Percentiles rank a stretch among this genome's conserved stretches.
Evolutionary conservation across 2,797 vertebrate genomes (phyloP).

Genomic region (Ptychobarbus kaznakovi): DNA sequence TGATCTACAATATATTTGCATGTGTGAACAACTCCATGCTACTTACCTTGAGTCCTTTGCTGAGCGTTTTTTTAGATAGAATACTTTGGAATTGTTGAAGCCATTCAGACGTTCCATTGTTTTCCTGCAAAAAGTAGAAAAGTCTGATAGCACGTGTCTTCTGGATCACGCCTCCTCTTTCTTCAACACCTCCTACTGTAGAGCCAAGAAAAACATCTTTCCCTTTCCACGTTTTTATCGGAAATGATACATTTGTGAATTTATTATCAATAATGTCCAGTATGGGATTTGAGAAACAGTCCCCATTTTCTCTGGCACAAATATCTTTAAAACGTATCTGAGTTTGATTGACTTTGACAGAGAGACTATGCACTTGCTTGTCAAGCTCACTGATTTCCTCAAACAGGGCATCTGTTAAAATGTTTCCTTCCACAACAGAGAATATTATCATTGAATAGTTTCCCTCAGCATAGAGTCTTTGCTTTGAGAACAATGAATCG

Average conservation of each 20-base stretch:
- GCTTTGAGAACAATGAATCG: slow-evolving; percentile 74
- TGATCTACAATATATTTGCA: slow-evolving; percentile 14
- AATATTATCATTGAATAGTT: slow-evolving; percentile 66
- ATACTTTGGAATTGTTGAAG: slow-evolving; percentile 57
- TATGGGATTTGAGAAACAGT: slow-evolving; percentile 71
- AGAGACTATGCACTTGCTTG: slow-evolving; percentile 61
- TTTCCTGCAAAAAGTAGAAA: slow-evolving; percentile 63
- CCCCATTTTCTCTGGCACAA: slow-evolving; percentile 63
- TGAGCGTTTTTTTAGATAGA: slow-evolving; percentile 39
- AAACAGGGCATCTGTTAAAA: slow-evolving; percentile 65
- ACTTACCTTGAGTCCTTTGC: slow-evolving; percentile 59
- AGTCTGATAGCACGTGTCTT: slow-evolving; percentile 65
- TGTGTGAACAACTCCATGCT: neutral
- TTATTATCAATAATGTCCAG: slow-evolving; percentile 50
- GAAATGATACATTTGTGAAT: slow-evolving; percentile 47
- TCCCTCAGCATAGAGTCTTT: slow-evolving; percentile 69
- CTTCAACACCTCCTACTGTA: slow-evolving; percentile 63
- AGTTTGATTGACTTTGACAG: neutral
- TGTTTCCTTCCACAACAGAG: neutral
- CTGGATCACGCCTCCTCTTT: slow-evolving; percentile 27
- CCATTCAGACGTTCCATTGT: slow-evolving; percentile 19
- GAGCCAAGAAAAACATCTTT: slow-evolving; percentile 66
- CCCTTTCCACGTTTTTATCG: slow-evolving; percentile 13
- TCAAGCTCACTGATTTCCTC: slow-evolving; percentile 71
- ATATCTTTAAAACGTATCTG: slow-evolving; percentile 57